Evolutionary conservation across 2,113 vertebrate genomes (phyloP), one percentile per base, ranked within the genome.

Genomic region (Noctilio leporinus): DNA sequence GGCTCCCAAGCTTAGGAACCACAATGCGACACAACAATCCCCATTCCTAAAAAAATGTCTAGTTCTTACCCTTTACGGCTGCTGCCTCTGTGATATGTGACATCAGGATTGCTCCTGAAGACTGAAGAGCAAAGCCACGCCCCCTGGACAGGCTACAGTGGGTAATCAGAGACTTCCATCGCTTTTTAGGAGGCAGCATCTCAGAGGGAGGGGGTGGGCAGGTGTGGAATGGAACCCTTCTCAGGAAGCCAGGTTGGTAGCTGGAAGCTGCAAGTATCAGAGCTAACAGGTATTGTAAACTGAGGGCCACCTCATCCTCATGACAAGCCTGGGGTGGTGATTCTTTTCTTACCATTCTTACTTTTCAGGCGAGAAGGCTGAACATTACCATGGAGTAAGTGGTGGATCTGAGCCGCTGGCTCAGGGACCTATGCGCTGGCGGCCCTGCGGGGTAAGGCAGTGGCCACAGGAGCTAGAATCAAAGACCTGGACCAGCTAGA

Each of bases 181-280:
- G 45, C 86, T 33, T 35, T 72, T 22, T 57, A 22, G 0, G 16
- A 57, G 67, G 35, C 40, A 80, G 47, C 24, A 64, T 57, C 22
- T n/a, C 16, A 5, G 45, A 28, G 38, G 2, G n/a, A 0, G 10
- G 3, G 45, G 8, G 1, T 0, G 0, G 47, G 7, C 59, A 75
- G 7, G 24, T 10, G 11, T 22, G 45, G 16, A n/a, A 28, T 10
- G 53, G 28, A 72, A 10, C 5, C n/a, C 30, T 51, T 24, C 89
- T 75, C 38, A 4, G 14, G 33, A 33, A 70, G 20, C 22, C 75
- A 69, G 81, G 70, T 59, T 26, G 20, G 82, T 91, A 75, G 43
- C 67, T 26, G 20, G 82, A 93, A 75, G 43, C 6, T 17, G 51
- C 51, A 57, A 59, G 69, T 45, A 72, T 8, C 10, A 30, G 17